Evolutionary conservation across 2,888 invertebrate species (phyloP).

Genomic region (Entomobrya proxima): DNA sequence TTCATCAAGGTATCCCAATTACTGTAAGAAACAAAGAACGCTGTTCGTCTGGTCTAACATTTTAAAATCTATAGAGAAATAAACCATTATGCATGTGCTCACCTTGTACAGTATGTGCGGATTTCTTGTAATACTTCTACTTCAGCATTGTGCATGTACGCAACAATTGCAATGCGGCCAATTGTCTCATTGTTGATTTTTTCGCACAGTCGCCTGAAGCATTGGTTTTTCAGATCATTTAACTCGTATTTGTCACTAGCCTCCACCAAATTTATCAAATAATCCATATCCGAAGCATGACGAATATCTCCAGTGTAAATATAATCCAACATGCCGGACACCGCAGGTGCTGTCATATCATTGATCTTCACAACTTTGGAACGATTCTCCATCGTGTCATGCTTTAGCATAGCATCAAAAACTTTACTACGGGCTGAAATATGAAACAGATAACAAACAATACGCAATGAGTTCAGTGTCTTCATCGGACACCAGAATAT

Average conservation of each 20-base stretch:
- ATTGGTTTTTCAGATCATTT: constrained; percentile 79
- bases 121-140: constrained; percentile 64
- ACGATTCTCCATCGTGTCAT: constrained; percentile 71
- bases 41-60: no score
- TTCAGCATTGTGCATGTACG: constrained; percentile 69
- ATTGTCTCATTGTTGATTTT: constrained; percentile 65
- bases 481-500: no score
- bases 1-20: constrained; percentile 65
- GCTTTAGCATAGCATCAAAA: constrained; percentile 78
- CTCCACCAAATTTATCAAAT: constrained; percentile 77
- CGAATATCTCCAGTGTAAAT: constrained; percentile 80
- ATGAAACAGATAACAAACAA: background rate
- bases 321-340: constrained; percentile 78
- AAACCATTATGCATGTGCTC: background rate
- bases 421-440: constrained; percentile 78
- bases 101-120: constrained; percentile 67
- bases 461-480: background rate
- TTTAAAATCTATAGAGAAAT: no score
- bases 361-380: constrained; percentile 77
- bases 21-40: no score
- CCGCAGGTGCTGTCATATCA: constrained; percentile 78
- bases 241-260: constrained; percentile 79
- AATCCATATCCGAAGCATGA: constrained; percentile 59
- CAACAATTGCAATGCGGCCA: constrained; percentile 63
- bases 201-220: constrained; percentile 74